These are phyloP conservation scores for Meandrina meandrites DNA, from an alignment of 92 coral and sea anemone genomes.

Conservation along the genomic window DNA sequence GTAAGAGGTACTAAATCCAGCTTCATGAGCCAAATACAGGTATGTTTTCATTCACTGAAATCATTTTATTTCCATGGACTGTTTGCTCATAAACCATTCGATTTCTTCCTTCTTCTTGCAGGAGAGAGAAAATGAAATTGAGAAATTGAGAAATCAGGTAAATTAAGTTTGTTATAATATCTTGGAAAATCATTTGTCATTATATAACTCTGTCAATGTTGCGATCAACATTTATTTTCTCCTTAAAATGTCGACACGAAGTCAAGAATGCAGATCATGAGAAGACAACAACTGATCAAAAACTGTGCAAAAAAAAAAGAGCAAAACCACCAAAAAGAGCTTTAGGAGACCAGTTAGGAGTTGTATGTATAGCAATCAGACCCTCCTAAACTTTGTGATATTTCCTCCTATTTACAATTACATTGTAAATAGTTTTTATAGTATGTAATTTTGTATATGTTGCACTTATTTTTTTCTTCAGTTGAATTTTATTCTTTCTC, in stretches of 20 bases:
- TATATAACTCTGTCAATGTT: background rate
- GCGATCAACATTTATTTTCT: background rate
- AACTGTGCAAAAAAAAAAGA: background rate
- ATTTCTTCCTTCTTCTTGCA: conserved; percentile 12
- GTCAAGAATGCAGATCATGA: background rate
- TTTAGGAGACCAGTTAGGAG: background rate
- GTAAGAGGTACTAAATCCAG: conserved; percentile 73
- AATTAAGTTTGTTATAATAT: background rate
- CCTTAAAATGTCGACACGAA: too few relatives aligned
- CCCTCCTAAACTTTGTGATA: background rate
- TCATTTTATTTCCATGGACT: background rate
- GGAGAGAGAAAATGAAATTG: conserved; percentile 92
- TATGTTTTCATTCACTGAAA: conserved; percentile 8
- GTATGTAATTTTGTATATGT: too few relatives aligned
- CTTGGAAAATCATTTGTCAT: too few relatives aligned
- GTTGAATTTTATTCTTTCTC: too few relatives aligned
- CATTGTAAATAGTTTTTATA: too few relatives aligned
- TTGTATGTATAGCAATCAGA: background rate
- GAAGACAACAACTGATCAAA: background rate
- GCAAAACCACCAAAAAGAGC: background rate
- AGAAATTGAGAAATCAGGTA: conserved; percentile 90
- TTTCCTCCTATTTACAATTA: too few relatives aligned
- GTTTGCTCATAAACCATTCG: background rate
- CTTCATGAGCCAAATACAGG: conserved; percentile 92
- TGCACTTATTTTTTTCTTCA: too few relatives aligned